Base-by-base conservation (phyloP, 1,140 invertebrate species). In the Phortica variegata region DNA sequence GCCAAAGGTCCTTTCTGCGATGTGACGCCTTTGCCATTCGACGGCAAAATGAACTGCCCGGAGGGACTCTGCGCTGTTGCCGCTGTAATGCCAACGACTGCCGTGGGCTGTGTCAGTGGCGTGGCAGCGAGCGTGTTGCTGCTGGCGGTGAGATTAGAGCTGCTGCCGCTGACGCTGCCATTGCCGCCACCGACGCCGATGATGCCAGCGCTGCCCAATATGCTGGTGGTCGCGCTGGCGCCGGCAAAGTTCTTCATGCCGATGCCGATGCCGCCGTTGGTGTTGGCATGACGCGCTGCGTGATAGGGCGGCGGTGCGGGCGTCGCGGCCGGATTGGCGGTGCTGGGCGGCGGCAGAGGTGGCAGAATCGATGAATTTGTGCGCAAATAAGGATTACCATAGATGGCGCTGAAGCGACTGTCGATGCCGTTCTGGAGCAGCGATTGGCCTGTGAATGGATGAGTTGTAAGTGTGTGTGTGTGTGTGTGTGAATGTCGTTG, bases 371-470 rank as follows among this genome's bases (percentile, higher is more conserved):
- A 68, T 53, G 69, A 73, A 41, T 70, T 76, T 36, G 79, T 84
- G 69, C 90, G 81, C 49, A 93, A 79, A 74, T 92, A 92, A 1
- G 90, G 90, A 78, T 93, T 93, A 40, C 90, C 91, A 68, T 93
- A 95, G 4, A 88, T 87, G 17, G 91, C 91, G 16, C 88, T 90
- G 66, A 90, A 94, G 47, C 89, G 80, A 8, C 91, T 89, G 66
- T 94, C 91, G 41, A 91, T 88, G 76, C 80, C 51, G 70, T 80
- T 68, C 72, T 81, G 58, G 48, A 77, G 57, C 60, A 80, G 32
- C 54, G 79, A 59, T 80, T 82, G 49, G 70, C 78, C 80, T 81
- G 47, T 13, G 45, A 51, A 37, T 4, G 7, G 3, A 7, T 2
- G 12, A 7, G 26, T 8, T 6, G 19, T 19, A 34, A 37, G 7